These are phyloP conservation scores for Mus musculus DNA, from an alignment of 2,113 vertebrate genomes.

Conservation along the genomic window GRCm39 chr9:116092001-116092500, in stretches of 20 bases:
- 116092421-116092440: too few relatives aligned
- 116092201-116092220: not conserved
- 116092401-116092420: too few relatives aligned
- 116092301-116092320: not conserved
- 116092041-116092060: not conserved
- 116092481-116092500: too few relatives aligned
- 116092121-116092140: not conserved
- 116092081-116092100: not conserved
- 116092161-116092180: not conserved
- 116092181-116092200: not conserved
- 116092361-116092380: not conserved
- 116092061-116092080: not conserved
- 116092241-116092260: fast-evolving
- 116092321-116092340: not conserved
- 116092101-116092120: not conserved
- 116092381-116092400: not conserved
- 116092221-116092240: not conserved
- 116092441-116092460: not conserved
- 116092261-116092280: not conserved
- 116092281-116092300: not conserved
- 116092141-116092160: not conserved
- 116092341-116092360: not conserved
- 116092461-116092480: not conserved
- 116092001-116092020: not conserved
- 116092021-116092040: too few relatives aligned